phyloP scores from a whole-genome alignment of 2,797 vertebrate species.

The Esox lucius region DNA sequence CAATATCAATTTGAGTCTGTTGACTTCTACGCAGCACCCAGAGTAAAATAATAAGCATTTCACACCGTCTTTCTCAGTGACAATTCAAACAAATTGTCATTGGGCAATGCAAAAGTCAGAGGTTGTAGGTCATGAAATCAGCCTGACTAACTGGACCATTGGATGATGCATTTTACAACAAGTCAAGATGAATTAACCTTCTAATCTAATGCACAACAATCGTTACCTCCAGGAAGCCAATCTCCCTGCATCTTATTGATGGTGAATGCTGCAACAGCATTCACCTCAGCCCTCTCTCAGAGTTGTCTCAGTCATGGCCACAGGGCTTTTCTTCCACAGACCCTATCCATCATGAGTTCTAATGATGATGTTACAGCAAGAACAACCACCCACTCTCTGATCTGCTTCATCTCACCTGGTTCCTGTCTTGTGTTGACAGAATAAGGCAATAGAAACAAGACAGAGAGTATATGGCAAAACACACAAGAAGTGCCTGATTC shows the following conservation, averaged over 20 bases:
- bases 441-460: slow-evolving; percentile 1
- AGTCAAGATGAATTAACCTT: slow-evolving; percentile 28
- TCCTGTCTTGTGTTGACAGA: background rate
- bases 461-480: background rate
- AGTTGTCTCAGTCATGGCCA: slow-evolving; percentile 59
- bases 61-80: background rate
- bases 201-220: slow-evolving; percentile 35
- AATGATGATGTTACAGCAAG: slow-evolving; percentile 17
- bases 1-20: slow-evolving; percentile 28
- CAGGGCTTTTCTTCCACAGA: slow-evolving; percentile 36
- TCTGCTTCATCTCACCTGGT: background rate
- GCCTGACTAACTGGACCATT: slow-evolving; percentile 30
- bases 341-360: slow-evolving; percentile 20
- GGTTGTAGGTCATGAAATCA: background rate
- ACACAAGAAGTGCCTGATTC: background rate
- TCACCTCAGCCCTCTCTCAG: slow-evolving; percentile 14
- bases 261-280: slow-evolving; percentile 63
- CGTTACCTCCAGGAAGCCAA: slow-evolving; percentile 55
- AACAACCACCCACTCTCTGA: slow-evolving; percentile 5
- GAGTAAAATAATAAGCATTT: background rate
- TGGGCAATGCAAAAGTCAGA: background rate
- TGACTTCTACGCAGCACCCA: slow-evolving; percentile 12
- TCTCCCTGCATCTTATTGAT: slow-evolving; percentile 68
- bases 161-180: slow-evolving; percentile 43
- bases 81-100: background rate